A percentile compares a stretch with the other conserved stretches of the same genome.
phyloP scores from a whole-genome alignment of 2,888 invertebrate genomes.

The Chalcis sispes region DNA sequence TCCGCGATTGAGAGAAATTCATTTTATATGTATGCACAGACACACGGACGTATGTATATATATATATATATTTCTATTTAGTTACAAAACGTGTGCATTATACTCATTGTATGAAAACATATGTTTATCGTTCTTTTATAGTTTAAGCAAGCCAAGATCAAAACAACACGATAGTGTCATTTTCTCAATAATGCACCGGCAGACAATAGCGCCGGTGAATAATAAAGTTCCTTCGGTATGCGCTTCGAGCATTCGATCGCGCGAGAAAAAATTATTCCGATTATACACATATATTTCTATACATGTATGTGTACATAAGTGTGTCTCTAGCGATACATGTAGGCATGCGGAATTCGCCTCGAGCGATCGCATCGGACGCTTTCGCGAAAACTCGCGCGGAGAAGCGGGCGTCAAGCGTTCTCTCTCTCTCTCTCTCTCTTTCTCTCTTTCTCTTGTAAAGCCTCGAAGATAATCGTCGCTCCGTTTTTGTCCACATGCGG shows the following conservation, averaged over 20 bases:
- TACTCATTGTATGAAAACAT: neutral
- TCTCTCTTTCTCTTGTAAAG: conserved; percentile 13
- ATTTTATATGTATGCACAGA: too few species aligned
- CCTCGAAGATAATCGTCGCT: conserved; percentile 30
- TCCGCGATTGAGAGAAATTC: too few species aligned
- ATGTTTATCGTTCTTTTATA: conserved; percentile 5
- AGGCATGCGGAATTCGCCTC: too few species aligned
- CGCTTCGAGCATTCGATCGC: neutral
- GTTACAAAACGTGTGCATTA: too few species aligned
- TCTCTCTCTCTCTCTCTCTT: too few species aligned
- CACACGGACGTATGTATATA: too few species aligned
- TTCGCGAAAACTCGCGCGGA: conserved; percentile 4
- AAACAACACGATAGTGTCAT: conserved; percentile 24
- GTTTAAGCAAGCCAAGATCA: neutral
- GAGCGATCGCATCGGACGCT: neutral
- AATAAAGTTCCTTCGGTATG: conserved; percentile 1
- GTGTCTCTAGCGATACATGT: too few species aligned
- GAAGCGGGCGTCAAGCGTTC: too few species aligned
- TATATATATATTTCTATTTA: too few species aligned
- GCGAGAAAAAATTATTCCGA: too few species aligned
- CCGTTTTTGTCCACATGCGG: conserved; percentile 12
- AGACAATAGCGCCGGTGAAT: conserved; percentile 19
- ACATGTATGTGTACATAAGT: too few species aligned
- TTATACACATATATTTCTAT: too few species aligned
- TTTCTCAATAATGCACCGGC: conserved; percentile 15